Evolutionary conservation across 2,888 invertebrate genomes (phyloP), one percentile per base, ranked within the genome.

Genomic region (Drosophila atripex): DNA sequence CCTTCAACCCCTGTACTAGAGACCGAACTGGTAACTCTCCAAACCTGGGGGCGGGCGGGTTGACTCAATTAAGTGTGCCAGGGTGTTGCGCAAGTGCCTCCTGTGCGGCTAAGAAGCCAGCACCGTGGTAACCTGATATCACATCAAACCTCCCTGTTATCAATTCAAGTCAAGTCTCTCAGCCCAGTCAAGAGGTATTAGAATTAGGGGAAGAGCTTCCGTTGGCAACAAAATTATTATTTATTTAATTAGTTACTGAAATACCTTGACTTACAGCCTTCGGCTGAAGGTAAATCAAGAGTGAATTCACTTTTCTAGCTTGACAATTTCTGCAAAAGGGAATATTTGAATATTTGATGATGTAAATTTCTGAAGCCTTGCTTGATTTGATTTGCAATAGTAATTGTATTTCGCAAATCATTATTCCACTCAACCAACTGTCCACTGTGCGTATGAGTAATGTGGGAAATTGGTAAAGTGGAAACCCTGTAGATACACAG

Each of bases 371-470:
- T 9, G 21, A 23, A 5, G 21, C 5, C 21, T 23, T 1, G 9
- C 9, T 28, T 28, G 28, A 28, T 28, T 28, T 0, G 2, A 28
- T 9, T 28, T 25, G 6, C 14, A 39, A 8, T 43, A 8, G 1
- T 21, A 23, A 23, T 4, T 4, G 4, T 23, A 4, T 5, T 23
- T 4, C 21, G 21, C 2, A 21, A 12, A 18, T 41, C 0, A 32
- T 11, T 28, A n/a, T 28, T 23, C 30, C 23, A 21, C 21, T n/a
- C 59, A 59, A 35, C 28, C 58, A 57, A 23, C 38, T 30, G 14
- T 11, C 53, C 68, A 64, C 68, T 30, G 68, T 68, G 71, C 86
- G 83, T 82, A 82, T 87, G 86, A 76, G 86, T 73, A 64, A 87
- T 85, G 83, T 73, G 61, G 45, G 64, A 43, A 43, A 35, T 35